phyloP scores from a whole-genome alignment of 2,113 vertebrate genomes.

The Stercorarius parasiticus region DNA sequence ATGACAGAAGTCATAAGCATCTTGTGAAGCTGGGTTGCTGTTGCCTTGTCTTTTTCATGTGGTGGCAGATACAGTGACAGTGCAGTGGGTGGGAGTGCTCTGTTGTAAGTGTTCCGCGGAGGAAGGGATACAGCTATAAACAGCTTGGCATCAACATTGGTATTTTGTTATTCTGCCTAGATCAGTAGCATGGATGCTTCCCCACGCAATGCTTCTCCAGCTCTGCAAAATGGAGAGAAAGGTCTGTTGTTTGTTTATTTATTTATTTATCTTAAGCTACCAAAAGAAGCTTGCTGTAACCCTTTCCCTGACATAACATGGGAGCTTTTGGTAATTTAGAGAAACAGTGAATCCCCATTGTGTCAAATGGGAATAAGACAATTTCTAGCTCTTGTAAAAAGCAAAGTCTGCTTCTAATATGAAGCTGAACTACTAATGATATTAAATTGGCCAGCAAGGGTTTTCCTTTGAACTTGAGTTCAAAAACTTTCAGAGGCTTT shows the following conservation, averaged over 20 bases:
- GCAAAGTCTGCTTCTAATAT: background rate
- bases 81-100: background rate
- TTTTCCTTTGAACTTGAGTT: background rate
- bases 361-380: background rate
- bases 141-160: background rate
- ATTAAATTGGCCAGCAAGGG: background rate
- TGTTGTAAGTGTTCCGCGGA: background rate
- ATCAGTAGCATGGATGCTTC: conserved; percentile 87
- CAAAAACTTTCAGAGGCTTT: background rate
- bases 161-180: conserved; percentile 68
- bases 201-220: conserved; percentile 90
- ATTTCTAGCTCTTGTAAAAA: background rate
- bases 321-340: background rate
- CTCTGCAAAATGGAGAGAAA: conserved; percentile 92
- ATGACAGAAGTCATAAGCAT: background rate
- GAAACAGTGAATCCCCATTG: background rate
- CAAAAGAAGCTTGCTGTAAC: background rate
- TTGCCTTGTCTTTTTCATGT: background rate
- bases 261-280: background rate
- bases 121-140: background rate
- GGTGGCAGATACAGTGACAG: background rate
- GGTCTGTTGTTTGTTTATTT: conserved; percentile 73
- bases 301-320: background rate
- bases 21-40: background rate
- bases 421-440: background rate